Conservation (phyloP, 2,113 vertebrate genomes). For the Macheiramphus alcinus region DNA sequence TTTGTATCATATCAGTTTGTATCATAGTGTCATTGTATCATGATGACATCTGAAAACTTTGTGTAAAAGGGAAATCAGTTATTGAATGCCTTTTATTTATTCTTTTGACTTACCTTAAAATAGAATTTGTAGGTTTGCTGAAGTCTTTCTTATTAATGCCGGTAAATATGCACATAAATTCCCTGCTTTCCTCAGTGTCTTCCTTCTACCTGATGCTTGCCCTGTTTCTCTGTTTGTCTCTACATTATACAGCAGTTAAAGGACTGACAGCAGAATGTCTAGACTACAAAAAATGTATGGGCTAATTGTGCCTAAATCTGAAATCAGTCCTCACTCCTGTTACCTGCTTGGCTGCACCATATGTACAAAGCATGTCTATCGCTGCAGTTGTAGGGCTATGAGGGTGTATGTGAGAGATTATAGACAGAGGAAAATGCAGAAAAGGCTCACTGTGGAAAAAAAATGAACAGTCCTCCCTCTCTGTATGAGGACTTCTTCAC, state of each 20-base stretch:
- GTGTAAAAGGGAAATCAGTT: not conserved
- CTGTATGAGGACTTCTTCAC: not conserved
- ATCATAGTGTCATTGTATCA: not conserved
- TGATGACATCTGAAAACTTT: not conserved
- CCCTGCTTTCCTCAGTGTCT: not conserved
- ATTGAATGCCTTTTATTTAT: not conserved
- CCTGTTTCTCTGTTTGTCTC: not conserved
- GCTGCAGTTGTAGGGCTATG: not conserved
- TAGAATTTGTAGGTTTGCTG: not conserved
- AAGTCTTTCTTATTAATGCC: not conserved
- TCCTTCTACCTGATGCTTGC: not conserved
- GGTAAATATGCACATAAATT: not conserved
- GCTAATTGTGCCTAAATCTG: not conserved
- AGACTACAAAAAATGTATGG: not conserved
- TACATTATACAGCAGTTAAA: not conserved
- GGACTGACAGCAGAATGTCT: not conserved
- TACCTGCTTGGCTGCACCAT: not conserved
- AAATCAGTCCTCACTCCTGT: not conserved
- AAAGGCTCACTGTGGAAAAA: not conserved
- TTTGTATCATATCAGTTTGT: not conserved
- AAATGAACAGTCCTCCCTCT: not conserved
- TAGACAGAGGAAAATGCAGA: not conserved
- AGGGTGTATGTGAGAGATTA: not conserved
- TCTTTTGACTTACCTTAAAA: not conserved
- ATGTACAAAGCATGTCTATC: not conserved